Evolutionary conservation across 2,113 vertebrate species (phyloP), one percentile per base, ranked within the genome.

Genomic region (Melanotaenia duboulayi): DNA sequence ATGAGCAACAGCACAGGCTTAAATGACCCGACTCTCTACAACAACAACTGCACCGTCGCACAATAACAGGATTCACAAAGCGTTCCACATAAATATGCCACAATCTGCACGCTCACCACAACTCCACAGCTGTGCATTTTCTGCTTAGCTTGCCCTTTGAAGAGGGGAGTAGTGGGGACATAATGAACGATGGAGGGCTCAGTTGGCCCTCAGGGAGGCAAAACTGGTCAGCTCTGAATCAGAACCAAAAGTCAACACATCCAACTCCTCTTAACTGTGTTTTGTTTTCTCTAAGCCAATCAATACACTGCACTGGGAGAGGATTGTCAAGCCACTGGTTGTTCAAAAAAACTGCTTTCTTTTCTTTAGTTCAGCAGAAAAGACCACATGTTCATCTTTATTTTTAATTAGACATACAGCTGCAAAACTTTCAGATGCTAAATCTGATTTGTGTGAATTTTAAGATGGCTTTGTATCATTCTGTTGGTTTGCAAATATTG

Each of bases 141-240:
- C 69, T 80, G 72, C 71, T 88, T 22, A 42, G 65, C 46, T 67
- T 79, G 81, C 50, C 44, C 40, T 85, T 90, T 83, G 65, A 74
- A 77, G 46, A 48, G 37, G 11, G 12, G 48, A 59, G 60, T n/a
- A 57, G n/a, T 46, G 25, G 12, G 46, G 76, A 85, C 62, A 68
- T 79, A 52, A 81, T 74, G 79, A 86, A 71, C 4, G 56, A 82
- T 71, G 55, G 54, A 65, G 60, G 54, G 62, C 62, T 72, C 74
- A 49, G 64, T 64, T 19, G 62, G 71, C 67, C 61, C 61, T 23
- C 23, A 20, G 80, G 73, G 72, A 82, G 83, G 75, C 80, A 37
- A 24, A 84, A 54, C 57, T 75, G 72, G 61, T 76, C 73, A 71
- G 78, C 61, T 52, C 0, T 84, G 65, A 84, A 70, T 71, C 55